Base-by-base conservation (phyloP, 1,140 invertebrate genomes). In the Drosophila watanabei region DNA sequence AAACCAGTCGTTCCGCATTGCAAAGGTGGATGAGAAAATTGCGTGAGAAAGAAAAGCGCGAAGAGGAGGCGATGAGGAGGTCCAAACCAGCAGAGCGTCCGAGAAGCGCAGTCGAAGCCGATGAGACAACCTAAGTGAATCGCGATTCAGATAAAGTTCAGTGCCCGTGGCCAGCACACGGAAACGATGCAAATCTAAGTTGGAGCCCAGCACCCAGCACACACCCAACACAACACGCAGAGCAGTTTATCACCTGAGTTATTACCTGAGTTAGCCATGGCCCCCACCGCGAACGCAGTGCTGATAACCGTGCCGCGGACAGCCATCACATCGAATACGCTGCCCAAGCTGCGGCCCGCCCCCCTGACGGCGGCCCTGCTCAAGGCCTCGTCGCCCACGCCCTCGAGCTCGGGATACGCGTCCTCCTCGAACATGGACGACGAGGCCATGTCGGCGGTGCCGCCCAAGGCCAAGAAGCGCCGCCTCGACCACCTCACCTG, bases 401-500 rank as follows among this genome's bases (percentile, higher is more conserved):
- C 52, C 89, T 94, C 77, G 20, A 91, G 80, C 37, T 91, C 88
- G 10, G 83, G 80, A 10, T 88, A 88, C 51, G 73, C 78, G 10
- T 82, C 80, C 28, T 82, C 80, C 0, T 72, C 78, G 24, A 78
- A 82, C 32, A 78, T 43, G 28, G 82, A 91, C 11, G 82, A 88
- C 41, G 85, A 87, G 8, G 35, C 43, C 13, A 30, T 79, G 70
- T 20, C 28, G 20, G 3, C 61, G 20, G 41, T 68, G 32, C 54
- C 77, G 11, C 60, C 75, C 4, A 93, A 94, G 66, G 94, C 94
- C 5, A 95, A 96, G 81, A 97, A 97, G 91, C 94, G 96, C 41
- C 94, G 96, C 20, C 93, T 97, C 66, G 96, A 97, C 93, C 96
- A 97, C 93, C 92, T 97, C 4, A 95, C 96, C 32, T 97, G 96